Evolutionary conservation across 2,113 vertebrate genomes (phyloP), one percentile per base, ranked within the genome.

Genomic region (Cisticola juncidis): DNA sequence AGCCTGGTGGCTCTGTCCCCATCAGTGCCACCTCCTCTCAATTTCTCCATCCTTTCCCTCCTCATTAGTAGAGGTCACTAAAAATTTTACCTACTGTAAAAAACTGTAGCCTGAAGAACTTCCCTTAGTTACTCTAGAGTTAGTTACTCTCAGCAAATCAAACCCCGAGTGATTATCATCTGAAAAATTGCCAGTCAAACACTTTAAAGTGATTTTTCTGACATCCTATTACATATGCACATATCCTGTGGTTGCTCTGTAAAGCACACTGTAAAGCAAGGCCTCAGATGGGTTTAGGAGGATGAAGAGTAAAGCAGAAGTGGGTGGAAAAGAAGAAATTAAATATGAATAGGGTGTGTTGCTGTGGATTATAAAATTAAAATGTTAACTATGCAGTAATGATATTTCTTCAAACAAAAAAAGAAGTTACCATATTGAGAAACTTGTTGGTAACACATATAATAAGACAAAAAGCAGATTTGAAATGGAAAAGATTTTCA

Each of bases 1-100:
- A 95, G 89, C 93, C 93, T 97, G 97, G 97, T 94, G 94, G 88
- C 58, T 83, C 71, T 11, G 45, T 85, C 95, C 91, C 90, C 84
- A 66, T 88, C 88, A 61, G n/a, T 85, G 73, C 47, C 57, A 48
- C 92, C 81, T 81, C 91, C 80, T 90, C 73, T 80, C 72, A 57
- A 35, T 61, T 68, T n/a, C 86, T 93, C 40, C 44, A 21, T 42
- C 89, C 70, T 93, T 82, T 89, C 24, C 51, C 78, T 86, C 40
- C 87, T 83, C 25, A 29, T 64, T 93, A 73, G 83, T 38, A 88
- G 92, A 92, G 72, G 81, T 71, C 88, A 51, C 66, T 90, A 66
- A 84, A 96, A 79, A 19, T 69, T 88, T 61, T 70, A 24, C 35
- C 24, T 48, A 14, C 26, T 56, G 56, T 44, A 68, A 92, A 85